Conservation (phyloP, 2,113 vertebrate genomes). For the Chamaetylas fuelleborni region DNA sequence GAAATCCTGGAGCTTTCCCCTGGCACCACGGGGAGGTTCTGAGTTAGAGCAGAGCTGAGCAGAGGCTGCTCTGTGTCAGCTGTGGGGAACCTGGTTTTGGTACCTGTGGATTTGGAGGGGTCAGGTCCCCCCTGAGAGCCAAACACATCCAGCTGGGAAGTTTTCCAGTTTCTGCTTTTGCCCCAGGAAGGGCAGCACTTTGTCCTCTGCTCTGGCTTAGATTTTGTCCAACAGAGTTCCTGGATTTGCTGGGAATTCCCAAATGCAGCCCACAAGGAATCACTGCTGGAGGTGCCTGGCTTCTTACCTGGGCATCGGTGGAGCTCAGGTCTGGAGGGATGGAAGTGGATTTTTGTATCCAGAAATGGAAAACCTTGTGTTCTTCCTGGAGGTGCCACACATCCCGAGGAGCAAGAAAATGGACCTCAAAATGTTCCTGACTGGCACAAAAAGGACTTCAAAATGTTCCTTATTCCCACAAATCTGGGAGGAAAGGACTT, state of each 20-base stretch:
- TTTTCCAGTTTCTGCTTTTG: neutral
- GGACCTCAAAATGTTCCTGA: neutral
- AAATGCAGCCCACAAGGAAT: neutral
- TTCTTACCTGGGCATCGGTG: neutral
- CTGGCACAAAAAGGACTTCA: neutral
- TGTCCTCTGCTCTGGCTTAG: neutral
- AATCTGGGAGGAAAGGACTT: no score
- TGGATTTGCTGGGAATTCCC: neutral
- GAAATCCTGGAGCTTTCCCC: neutral
- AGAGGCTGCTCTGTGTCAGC: rapidly evolving
- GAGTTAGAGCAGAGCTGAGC: neutral
- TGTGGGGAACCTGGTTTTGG: rapidly evolving
- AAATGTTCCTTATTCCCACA: neutral
- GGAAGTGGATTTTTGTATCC: neutral
- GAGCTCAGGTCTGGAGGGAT: neutral
- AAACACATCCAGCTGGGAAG: no score
- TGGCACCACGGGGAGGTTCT: neutral
- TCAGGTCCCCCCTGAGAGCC: rapidly evolving
- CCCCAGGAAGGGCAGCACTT: neutral
- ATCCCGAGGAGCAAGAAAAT: neutral
- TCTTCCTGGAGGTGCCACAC: neutral
- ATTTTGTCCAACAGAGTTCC: neutral
- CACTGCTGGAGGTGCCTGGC: neutral
- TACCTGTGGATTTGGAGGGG: neutral
- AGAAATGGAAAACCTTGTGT: neutral